These are phyloP conservation scores for Metopia argyrocephala DNA, from an alignment of 2,888 invertebrate species.

Conservation along the genomic window DNA sequence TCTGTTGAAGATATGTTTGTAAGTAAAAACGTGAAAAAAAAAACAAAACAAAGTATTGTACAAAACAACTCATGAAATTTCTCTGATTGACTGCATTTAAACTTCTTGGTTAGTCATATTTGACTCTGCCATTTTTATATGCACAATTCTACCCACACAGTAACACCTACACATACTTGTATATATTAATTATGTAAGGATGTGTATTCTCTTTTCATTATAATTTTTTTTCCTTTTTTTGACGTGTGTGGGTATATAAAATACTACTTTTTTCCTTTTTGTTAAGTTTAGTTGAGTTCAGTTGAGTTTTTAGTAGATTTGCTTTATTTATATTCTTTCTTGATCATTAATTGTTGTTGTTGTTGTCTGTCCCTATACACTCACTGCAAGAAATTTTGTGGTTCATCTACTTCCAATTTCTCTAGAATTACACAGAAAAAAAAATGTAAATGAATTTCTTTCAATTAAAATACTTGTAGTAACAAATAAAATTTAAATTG, in stretches of 20 bases:
- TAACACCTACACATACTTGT: neutral
- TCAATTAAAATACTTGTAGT: too few relatives aligned
- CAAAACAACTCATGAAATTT: conserved; percentile 26
- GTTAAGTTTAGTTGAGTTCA: conserved; percentile 9
- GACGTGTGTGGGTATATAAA: neutral
- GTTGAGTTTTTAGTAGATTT: conserved; percentile 35
- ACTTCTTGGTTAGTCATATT: conserved; percentile 31
- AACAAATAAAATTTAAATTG: too few relatives aligned
- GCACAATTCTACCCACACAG: neutral
- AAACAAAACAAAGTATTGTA: conserved; percentile 3
- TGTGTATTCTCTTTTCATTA: neutral
- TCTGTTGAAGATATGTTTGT: neutral
- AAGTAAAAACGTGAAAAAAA: neutral
- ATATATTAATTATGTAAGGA: too few relatives aligned
- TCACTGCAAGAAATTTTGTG: neutral
- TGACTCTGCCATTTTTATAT: too few relatives aligned
- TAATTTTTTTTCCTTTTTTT: too few relatives aligned
- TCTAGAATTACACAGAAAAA: too few relatives aligned
- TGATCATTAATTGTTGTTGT: conserved; percentile 19
- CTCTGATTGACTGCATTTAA: conserved; percentile 51
- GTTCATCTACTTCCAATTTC: too few relatives aligned
- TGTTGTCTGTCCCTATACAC: neutral
- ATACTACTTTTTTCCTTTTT: neutral
- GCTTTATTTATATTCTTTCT: conserved; percentile 59
- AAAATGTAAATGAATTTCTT: too few relatives aligned